A percentile compares a stretch with the other conserved stretches of the same genome.
phyloP scores from a whole-genome alignment of 2,113 vertebrate genomes.

The Tragelaphus buxtoni region DNA sequence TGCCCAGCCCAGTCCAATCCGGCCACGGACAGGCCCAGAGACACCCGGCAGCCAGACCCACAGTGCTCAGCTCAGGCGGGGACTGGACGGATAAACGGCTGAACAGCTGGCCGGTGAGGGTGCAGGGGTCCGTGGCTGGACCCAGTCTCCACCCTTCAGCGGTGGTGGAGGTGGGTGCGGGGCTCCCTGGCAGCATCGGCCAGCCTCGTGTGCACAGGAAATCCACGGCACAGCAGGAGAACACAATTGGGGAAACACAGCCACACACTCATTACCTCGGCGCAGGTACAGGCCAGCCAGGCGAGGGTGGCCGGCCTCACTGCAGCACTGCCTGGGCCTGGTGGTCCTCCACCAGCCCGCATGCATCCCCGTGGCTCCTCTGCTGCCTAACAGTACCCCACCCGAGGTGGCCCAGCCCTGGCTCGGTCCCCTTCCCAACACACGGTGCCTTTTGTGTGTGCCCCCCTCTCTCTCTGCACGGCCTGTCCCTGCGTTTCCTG shows the following conservation, averaged over 20 bases:
- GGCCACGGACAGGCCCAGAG: neutral
- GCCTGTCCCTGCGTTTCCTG: neutral
- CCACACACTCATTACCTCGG: neutral
- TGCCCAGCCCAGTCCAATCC: neutral
- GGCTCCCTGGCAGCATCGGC: fast-evolving
- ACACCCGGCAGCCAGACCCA: fast-evolving
- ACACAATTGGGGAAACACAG: neutral
- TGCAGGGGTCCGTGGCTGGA: neutral
- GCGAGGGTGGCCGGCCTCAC: fast-evolving
- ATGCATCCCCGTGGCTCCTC: fast-evolving
- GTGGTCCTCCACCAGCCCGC: fast-evolving
- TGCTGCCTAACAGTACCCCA: fast-evolving
- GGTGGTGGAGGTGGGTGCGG: fast-evolving
- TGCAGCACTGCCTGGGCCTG: fast-evolving
- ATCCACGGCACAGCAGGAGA: neutral
- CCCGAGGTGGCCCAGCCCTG: neutral
- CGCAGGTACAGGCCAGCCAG: neutral
- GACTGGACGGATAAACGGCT: fast-evolving
- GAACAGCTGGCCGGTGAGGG: neutral
- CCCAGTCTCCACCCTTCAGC: neutral
- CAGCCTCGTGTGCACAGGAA: neutral
- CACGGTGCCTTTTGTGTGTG: neutral
- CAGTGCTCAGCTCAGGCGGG: too few relatives aligned
- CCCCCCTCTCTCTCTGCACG: fast-evolving
- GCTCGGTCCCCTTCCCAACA: fast-evolving